Percentiles rank a stretch among this genome's conserved stretches.
phyloP scores from a whole-genome alignment of 2,113 vertebrate species.

The Dunckerocampus dactyliophorus region DNA sequence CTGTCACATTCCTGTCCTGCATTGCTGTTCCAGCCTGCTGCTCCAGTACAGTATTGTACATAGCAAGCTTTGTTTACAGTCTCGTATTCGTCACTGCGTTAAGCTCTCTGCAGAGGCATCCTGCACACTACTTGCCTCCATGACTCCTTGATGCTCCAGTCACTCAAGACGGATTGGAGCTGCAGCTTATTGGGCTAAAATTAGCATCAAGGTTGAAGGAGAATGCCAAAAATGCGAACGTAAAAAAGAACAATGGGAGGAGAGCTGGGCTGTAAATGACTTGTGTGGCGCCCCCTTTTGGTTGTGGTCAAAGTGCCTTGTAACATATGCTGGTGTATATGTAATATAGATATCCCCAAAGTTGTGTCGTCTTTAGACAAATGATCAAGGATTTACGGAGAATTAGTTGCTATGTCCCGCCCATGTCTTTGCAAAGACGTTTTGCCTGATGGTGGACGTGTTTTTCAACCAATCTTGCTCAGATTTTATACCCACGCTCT shows the following conservation, averaged over 20 bases:
- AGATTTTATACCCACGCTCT: no score
- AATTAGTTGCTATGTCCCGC: no score
- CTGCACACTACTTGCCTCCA: background rate
- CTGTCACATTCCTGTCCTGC: background rate
- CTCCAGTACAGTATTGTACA: background rate
- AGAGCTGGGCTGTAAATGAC: constrained; percentile 11
- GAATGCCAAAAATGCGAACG: background rate
- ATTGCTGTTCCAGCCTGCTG: background rate
- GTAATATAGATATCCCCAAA: no score
- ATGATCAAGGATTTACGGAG: no score
- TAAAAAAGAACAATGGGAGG: background rate
- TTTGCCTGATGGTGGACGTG: no score
- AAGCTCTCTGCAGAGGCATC: background rate
- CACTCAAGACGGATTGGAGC: background rate
- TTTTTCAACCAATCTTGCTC: no score
- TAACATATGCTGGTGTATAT: no score
- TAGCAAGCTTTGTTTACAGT: background rate
- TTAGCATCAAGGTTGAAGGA: background rate
- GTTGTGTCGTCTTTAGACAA: no score
- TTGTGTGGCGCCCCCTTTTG: background rate
- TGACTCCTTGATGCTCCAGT: background rate
- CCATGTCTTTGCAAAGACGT: no score
- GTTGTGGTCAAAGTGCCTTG: no score
- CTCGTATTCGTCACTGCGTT: background rate
- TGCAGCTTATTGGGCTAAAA: background rate